Percentiles rank a stretch among this genome's conserved stretches.
Evolutionary conservation across 2,888 invertebrate species (phyloP).

Genomic region (Chymomyza amoena): DNA sequence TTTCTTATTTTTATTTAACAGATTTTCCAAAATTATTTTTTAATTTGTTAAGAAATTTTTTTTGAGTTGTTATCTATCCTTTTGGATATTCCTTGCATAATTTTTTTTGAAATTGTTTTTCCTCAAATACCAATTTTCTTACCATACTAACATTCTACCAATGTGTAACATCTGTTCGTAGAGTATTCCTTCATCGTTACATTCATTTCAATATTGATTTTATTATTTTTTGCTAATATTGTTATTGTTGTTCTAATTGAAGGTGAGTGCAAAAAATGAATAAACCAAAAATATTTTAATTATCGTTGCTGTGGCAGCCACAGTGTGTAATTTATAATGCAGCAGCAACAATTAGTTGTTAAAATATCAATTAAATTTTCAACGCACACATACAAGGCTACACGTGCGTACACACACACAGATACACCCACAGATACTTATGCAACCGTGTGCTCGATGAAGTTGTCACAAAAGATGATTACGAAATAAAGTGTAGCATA

Average conservation of each 20-base stretch:
- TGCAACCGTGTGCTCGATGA: slow-evolving; percentile 9
- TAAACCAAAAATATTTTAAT: slow-evolving; percentile 50
- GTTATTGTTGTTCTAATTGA: background rate
- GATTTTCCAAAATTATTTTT: too few species aligned
- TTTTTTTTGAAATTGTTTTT: too few species aligned
- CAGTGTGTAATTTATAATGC: background rate
- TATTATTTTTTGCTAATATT: background rate
- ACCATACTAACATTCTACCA: too few species aligned
- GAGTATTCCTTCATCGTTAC: background rate
- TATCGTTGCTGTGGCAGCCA: slow-evolving; percentile 46
- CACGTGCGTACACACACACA: slow-evolving; percentile 12
- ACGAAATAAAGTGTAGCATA: slow-evolving; percentile 41
- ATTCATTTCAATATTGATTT: background rate
- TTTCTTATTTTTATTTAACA: too few species aligned
- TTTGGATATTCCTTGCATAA: too few species aligned
- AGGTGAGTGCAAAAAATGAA: background rate
- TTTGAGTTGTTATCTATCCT: too few species aligned
- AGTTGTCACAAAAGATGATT: slow-evolving; percentile 39
- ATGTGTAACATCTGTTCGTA: background rate
- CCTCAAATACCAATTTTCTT: too few species aligned
- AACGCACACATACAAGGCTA: slow-evolving; percentile 4
- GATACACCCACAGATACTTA: slow-evolving; percentile 5
- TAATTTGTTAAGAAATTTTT: too few species aligned
- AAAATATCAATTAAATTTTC: slow-evolving; percentile 63
- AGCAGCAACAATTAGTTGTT: slow-evolving; percentile 58